Base-by-base conservation (phyloP, 2,113 vertebrate species). In the Paracanthobrama guichenoti region DNA sequence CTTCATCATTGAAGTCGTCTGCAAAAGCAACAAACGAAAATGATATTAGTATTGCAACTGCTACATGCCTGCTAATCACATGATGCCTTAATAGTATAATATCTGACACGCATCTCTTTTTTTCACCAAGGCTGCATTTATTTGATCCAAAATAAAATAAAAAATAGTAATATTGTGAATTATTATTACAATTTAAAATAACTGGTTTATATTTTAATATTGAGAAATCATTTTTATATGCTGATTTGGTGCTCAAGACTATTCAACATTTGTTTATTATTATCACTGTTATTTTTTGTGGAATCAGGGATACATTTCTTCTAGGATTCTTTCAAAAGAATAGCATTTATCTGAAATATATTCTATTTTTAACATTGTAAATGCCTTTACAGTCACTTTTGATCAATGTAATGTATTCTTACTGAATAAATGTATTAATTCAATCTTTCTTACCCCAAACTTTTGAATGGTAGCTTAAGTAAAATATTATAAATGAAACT, bases 1-100 rank as follows among this genome's bases (percentile, higher is more conserved):
- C 97, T 90, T 99, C 97, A 92, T 99, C 97, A 67, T 93, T 93
- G 88, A 97, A 98, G 89, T 99, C 97, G 96, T 99, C 97, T 99
- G 87, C 1, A 86, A 83, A 91, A 89, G 90, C 83, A 92, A 60
- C n/a, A 67, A 72, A 85, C 42, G 5, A 18, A 6, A 69, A 66
- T 18, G 5, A 46, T 28, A 14, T 83, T 62, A 85, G 48, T n/a
- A 50, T 16, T 28, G 22, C 16, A 79, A 60, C 11, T 24, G 13
- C 42, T 62, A 28, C 35, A 62, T 42, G 35, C 57, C 22, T 62
- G 57, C 2, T 44, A 14, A 60, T 79, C 57, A 69, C 53, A 53
- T 46, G 46, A 67, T 64, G 50, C n/a, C 50, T 3, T 39, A 18
- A 46, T 12, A 55, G 50, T 55, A 20, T 55, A 55, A 20, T 55